Evolutionary conservation across 2,888 invertebrate genomes (phyloP).

Genomic region (Sycophila texana): DNA sequence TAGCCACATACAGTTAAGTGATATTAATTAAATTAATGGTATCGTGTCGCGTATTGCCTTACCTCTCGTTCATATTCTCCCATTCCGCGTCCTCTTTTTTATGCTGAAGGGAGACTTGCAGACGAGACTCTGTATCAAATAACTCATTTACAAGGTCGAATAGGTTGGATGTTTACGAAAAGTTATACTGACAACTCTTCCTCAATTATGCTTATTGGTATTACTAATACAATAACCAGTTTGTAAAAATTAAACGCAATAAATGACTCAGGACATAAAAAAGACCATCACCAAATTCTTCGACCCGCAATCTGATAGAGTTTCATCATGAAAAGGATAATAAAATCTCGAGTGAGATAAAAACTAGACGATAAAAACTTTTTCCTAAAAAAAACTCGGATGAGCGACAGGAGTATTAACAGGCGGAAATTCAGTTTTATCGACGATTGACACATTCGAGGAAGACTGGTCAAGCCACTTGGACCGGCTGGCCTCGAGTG

Average conservation of each 20-base stretch:
- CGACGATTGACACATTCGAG: constrained; percentile 66
- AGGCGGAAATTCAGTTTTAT: constrained; percentile 68
- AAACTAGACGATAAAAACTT: too few relatives aligned
- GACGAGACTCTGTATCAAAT: neutral
- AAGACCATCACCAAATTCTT: too few relatives aligned
- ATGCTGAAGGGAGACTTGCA: too few relatives aligned
- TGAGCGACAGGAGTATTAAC: constrained; percentile 65
- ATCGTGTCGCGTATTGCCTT: constrained; percentile 9
- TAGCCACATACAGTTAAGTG: constrained; percentile 33
- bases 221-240: too few relatives aligned
- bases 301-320: too few relatives aligned
- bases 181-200: neutral
- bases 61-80: neutral
- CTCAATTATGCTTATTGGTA: too few relatives aligned
- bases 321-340: too few relatives aligned
- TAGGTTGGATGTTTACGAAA: neutral
- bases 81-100: neutral
- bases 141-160: constrained; percentile 20
- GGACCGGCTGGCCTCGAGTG: neutral
- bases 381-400: too few relatives aligned
- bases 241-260: too few relatives aligned
- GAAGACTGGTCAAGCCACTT: too few relatives aligned
- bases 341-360: too few relatives aligned
- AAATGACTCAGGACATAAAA: too few relatives aligned
- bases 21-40: constrained; percentile 68